Evolutionary conservation across 2,113 vertebrate species (phyloP).

Genomic region (Trogon surrucura): DNA sequence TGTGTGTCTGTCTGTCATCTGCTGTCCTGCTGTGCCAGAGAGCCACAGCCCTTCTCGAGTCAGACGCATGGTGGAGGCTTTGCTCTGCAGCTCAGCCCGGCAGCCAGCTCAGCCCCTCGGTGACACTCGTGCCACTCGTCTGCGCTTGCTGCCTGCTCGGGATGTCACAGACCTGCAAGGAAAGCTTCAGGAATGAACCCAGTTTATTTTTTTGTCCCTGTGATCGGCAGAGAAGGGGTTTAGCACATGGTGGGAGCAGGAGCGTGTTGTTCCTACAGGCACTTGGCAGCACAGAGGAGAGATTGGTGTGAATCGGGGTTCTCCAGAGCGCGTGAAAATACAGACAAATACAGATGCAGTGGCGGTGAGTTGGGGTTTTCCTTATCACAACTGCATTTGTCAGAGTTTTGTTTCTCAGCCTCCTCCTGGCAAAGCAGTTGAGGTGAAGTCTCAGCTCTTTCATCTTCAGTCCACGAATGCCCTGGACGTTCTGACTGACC

Average conservation of each 20-base stretch:
- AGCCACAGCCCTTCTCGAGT: too few relatives aligned
- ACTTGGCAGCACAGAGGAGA: not conserved
- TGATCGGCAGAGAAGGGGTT: not conserved
- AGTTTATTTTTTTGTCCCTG: not conserved
- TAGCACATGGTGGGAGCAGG: not conserved
- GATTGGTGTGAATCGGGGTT: accelerated
- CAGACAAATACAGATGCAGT: accelerated
- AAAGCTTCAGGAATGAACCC: not conserved
- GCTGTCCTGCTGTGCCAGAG: not conserved
- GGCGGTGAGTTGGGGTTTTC: not conserved
- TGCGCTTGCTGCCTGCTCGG: not conserved
- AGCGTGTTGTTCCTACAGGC: not conserved
- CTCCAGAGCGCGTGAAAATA: not conserved
- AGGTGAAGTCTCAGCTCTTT: not conserved
- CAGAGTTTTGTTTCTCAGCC: not conserved
- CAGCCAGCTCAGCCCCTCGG: not conserved
- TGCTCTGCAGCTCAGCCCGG: not conserved
- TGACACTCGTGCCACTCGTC: not conserved
- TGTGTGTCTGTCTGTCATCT: too few relatives aligned
- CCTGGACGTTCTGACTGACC: not conserved
- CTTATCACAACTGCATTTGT: not conserved
- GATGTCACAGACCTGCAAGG: not conserved
- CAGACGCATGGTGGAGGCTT: not conserved
- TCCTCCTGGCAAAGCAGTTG: not conserved
- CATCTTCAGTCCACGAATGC: not conserved